Evolutionary conservation across 23 tunicate species (phyloP), one percentile per base, ranked within the genome.

Genomic region (Halocynthia roretzi): DNA sequence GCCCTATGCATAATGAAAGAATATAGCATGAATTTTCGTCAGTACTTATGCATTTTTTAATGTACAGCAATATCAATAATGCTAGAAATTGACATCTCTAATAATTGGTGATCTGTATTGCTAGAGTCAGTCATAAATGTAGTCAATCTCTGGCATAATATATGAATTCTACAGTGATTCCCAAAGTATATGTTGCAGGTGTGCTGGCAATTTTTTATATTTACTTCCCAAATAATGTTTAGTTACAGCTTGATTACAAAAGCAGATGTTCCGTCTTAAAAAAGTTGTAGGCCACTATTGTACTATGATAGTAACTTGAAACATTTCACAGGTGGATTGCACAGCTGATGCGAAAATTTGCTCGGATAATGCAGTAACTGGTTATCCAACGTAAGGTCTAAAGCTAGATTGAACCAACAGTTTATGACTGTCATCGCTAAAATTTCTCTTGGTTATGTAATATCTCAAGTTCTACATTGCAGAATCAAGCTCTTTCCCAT

Each of bases 321-420:
- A 0, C 23, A 68, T 19, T 57, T 75, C 77, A 65, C 48, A 91
- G 91, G 97, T 91, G 11, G 97, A 91, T 81, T 91, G 97, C 70
- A 91, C 97, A 31, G 50, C 11, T 15, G 71, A 81, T 19, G 85
- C 86, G n/a, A 91, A 85, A 40, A 77, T 91, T 10, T 91, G 97
- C 66, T 91, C 97, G 6, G 90, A 91, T 58, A 71, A 91, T 75
- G 90, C 91, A 7, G 97, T 91, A 9, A 57, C 80, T 54, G 97
- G 97, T 7, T 91, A 91, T 71, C 97, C 97, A 7, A 91, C 97
- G 97, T 91, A 57, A 84, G 96, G 71, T 50, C 17, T n/a, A 21
- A 18, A 53, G 54, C 76, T 44, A 61, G 20, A 61, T 77, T 10
- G 48, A 9, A 11, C 11, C 11, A 19, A 31, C 71, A 14, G 15